Base-by-base conservation (phyloP, 2,888 invertebrate genomes). In the Elmis aenea region DNA sequence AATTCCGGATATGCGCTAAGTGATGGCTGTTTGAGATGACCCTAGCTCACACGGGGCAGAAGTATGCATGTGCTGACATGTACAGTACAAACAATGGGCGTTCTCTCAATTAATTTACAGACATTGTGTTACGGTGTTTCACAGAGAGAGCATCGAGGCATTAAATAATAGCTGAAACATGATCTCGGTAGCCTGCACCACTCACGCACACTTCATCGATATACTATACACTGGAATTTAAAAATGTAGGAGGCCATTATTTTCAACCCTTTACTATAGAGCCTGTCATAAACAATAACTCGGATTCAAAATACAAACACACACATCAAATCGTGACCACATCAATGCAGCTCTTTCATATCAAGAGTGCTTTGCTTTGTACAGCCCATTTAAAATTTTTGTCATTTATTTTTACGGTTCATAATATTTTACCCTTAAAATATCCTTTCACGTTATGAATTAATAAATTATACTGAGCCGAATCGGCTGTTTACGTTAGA, bases 211-310 rank as follows among this genome's bases (percentile, higher is more conserved):
- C 34, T 40, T 45, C 33, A 45, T 48, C 40, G 38, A 45, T 42
- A 51, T 49, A 51, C 48, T 49, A 50, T 45, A 47, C 51, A 47
- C 33, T 42, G 46, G 42, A 52, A 51, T 52, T 54, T 48, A 50
- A 54, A 54, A 54, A 54, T 54, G 52, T 52, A 51, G 49, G 45
- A 43, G 50, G 48, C 51, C 49, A 54, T 54, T 54, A 52, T 54
- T 51, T 46, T 46, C 46, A 46, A 47, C 51, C 50, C 52, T 48
- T 54, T 46, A 40, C 44, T 46, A 42, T 46, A 51, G n/a, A 33
- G 45, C 44, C 51, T 52, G 54, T 54, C 51, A 51, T 52, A 52
- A 51, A 52, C 52, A 54, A 54, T 54, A 48, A 52, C 50, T 37
- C 42, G 39, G 46, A 42, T 50, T 43, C 46, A 39, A 33, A 26